Evolutionary conservation across 2,113 vertebrate species (phyloP).

Genomic region (Pedionomus torquatus): DNA sequence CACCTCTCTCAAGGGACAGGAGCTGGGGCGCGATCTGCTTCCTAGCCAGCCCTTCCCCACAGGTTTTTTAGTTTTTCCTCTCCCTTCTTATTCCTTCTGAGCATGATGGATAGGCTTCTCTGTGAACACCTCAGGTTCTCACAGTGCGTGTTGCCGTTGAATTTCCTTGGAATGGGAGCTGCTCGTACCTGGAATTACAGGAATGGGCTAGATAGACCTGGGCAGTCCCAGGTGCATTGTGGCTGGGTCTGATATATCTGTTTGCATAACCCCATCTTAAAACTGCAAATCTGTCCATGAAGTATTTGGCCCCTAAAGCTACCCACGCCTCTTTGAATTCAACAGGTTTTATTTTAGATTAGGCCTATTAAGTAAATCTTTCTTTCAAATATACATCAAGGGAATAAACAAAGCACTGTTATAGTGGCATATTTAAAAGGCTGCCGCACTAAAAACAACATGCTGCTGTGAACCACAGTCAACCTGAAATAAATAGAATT

Average conservation of each 20-base stretch:
- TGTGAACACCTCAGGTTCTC: rapidly evolving
- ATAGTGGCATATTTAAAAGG: background rate
- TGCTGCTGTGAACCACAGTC: background rate
- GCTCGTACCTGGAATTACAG: background rate
- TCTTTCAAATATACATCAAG: background rate
- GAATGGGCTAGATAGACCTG: background rate
- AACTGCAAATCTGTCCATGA: background rate
- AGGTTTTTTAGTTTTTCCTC: background rate
- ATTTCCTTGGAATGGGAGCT: background rate
- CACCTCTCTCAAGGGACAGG: rapidly evolving
- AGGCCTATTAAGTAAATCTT: background rate
- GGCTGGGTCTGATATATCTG: too few relatives aligned
- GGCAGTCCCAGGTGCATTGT: rapidly evolving
- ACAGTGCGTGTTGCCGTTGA: rapidly evolving
- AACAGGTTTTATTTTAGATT: background rate
- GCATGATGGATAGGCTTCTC: background rate
- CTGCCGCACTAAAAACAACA: background rate
- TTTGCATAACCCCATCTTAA: background rate
- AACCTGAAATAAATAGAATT: background rate
- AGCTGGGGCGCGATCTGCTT: background rate
- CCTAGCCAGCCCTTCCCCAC: background rate
- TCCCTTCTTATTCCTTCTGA: background rate
- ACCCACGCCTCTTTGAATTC: background rate
- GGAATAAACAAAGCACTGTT: background rate
- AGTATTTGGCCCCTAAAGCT: background rate